A percentile compares a stretch with the other conserved stretches of the same genome.
Conservation (phyloP, 2,113 vertebrate genomes). For the Heterotilapia buettikoferi region DNA sequence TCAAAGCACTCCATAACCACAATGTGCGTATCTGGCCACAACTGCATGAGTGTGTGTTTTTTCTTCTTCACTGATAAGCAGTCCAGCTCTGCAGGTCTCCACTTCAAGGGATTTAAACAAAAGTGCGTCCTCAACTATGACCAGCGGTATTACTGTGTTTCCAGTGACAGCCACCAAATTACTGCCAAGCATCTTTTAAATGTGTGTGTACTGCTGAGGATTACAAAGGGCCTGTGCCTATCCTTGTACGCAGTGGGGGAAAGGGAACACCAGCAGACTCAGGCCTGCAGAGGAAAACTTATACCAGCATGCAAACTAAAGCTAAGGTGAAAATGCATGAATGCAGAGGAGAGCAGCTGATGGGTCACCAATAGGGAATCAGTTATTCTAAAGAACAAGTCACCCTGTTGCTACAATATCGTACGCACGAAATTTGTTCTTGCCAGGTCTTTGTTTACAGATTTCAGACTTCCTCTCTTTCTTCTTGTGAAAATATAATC, state of each 20-base stretch:
- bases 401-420: not conserved
- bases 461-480: not conserved
- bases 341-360: not conserved
- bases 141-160: not conserved
- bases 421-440: not conserved
- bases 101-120: not conserved
- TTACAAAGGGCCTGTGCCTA: not conserved
- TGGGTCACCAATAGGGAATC: accelerated
- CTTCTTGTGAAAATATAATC: not conserved
- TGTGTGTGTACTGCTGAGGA: not conserved
- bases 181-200: not conserved
- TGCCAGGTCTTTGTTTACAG: not conserved
- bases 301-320: not conserved
- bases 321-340: not conserved
- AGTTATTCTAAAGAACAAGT: not conserved
- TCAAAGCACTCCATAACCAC: not conserved
- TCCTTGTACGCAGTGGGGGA: not conserved
- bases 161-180: not conserved
- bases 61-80: not conserved
- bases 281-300: not conserved
- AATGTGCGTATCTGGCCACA: not conserved
- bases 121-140: not conserved
- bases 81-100: not conserved
- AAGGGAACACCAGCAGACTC: not conserved
- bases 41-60: not conserved